Base-by-base conservation (phyloP, 2,113 vertebrate genomes). In the Podiceps cristatus region DNA sequence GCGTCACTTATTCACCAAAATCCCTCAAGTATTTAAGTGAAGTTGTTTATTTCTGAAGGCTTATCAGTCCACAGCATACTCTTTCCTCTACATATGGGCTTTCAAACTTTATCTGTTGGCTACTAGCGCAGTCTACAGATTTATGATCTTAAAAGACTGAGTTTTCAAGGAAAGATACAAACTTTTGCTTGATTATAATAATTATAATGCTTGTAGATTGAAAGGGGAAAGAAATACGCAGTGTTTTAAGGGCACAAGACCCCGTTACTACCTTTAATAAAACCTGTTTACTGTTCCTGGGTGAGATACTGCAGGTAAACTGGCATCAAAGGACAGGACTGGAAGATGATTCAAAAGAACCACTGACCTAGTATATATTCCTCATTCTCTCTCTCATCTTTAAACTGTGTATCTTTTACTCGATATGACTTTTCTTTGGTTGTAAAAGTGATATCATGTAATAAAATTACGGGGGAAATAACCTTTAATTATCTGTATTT, bases 191-290 rank as follows among this genome's bases (percentile, higher is more conserved):
- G 33, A 25, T 64, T 56, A 4, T 14, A 62, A 86, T 79, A 28
- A 25, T 64, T 56, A 3, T 14, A 62, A 86, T 0, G 0, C 19
- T 31, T 52, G 4, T 8, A 53, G 29, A 42, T 17, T 58, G n/a
- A 52, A 55, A 44, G 7, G 5, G 31, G 4, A 3, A 63, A 73
- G 16, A 27, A 66, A 14, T 5, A 5, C 28, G 24, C 5, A n/a
- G 25, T 10, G 25, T 7, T 69, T 86, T 45, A 74, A 80, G 27
- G 37, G 56, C n/a, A 90, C 25, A 75, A 68, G 29, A 2, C 33
- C 40, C 19, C 22, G 29, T 18, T 18, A 11, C 11, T 24, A 5
- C 7, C 11, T 52, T 33, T 64, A 47, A 42, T 11, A 69, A 59
- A 53, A n/a, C 5, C 62, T n/a, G 6, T 35, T 79, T 44, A 24